These are phyloP conservation scores for Hycleus cichorii DNA, from an alignment of 1,140 invertebrate species.

Conservation along the genomic window DNA sequence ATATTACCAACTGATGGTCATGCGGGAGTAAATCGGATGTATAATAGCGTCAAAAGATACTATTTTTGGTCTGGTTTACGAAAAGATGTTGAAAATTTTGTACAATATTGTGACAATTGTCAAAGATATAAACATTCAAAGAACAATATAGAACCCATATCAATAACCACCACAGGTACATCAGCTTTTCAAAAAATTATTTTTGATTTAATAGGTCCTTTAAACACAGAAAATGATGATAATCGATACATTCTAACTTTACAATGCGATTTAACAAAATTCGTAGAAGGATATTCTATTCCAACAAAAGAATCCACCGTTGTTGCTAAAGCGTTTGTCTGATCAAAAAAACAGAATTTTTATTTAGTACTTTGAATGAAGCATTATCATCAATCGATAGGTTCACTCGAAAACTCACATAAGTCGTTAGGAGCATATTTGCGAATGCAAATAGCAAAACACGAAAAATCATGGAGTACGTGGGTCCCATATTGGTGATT, in stretches of 20 bases:
- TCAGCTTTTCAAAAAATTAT: constrained; percentile 19
- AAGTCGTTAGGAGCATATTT: constrained; percentile 25
- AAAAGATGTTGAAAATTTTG: constrained; percentile 14
- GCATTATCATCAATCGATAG: constrained; percentile 24
- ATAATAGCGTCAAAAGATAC: constrained; percentile 25
- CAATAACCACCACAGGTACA: constrained; percentile 17
- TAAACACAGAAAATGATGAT: constrained; percentile 17
- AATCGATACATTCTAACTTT: constrained; percentile 19
- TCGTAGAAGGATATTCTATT: constrained; percentile 19
- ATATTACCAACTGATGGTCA: constrained; percentile 26
- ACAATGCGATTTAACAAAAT: constrained; percentile 23
- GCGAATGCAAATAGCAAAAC: constrained; percentile 19
- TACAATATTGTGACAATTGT: constrained; percentile 20
- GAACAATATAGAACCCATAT: constrained; percentile 11
- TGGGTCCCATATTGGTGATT: constrained; percentile 28
- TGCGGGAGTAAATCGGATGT: constrained; percentile 24
- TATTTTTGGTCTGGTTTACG: constrained; percentile 16
- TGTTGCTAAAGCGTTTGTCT: constrained; percentile 19
- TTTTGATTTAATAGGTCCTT: constrained; percentile 22
- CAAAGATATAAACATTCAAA: constrained; percentile 21
- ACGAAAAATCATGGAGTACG: constrained; percentile 19
- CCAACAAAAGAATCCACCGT: constrained; percentile 17
- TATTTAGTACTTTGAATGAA: constrained; percentile 16
- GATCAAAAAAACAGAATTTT: constrained; percentile 27
- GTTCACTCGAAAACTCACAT: constrained; percentile 27